Evolutionary conservation across 2,888 invertebrate species (phyloP).

Genomic region (Tipula vernalis): DNA sequence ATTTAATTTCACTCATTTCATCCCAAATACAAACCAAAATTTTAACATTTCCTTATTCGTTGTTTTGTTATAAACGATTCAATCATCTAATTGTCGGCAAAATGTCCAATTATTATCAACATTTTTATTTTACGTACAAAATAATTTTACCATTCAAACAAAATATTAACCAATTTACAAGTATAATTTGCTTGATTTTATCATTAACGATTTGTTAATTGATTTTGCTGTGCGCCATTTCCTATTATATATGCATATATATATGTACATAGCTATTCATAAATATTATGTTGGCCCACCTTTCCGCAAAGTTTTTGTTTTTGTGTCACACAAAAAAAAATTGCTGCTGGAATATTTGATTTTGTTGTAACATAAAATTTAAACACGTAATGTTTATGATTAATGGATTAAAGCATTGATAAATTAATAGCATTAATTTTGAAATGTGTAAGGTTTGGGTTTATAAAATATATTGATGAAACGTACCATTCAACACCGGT

Average conservation of each 20-base stretch:
- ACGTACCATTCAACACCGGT: too few relatives aligned
- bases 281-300: background rate
- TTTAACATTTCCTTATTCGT: too few relatives aligned
- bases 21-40: too few relatives aligned
- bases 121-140: background rate
- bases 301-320: background rate
- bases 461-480: too few relatives aligned
- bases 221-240: background rate
- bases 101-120: background rate
- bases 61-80: background rate
- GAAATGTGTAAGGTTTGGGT: background rate
- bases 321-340: background rate
- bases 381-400: background rate
- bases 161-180: background rate
- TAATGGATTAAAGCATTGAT: background rate
- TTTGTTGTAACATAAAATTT: background rate
- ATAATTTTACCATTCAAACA: background rate
- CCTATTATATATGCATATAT: background rate
- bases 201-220: background rate
- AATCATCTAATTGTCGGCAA: background rate
- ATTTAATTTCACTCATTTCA: too few relatives aligned
- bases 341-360: background rate
- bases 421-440: background rate
- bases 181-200: background rate
- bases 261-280: too few relatives aligned